These are phyloP conservation scores for Drosophila biarmipes DNA, from an alignment of 1,140 invertebrate species.

Conservation along the genomic window DNA sequence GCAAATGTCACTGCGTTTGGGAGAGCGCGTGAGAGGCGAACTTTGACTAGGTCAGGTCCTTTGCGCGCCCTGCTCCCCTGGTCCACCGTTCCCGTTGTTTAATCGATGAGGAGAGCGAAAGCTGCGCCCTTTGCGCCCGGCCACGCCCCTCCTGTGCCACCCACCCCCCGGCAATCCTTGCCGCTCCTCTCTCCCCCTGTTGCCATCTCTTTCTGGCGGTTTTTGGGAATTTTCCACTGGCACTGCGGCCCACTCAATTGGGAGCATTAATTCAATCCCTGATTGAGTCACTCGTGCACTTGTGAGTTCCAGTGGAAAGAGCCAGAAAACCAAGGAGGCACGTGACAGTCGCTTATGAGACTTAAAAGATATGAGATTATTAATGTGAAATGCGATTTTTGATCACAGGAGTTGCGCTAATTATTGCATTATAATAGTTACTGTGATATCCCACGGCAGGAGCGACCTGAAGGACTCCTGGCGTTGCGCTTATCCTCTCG, in stretches of 20 bases:
- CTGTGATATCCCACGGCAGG: no score
- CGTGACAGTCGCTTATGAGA: neutral
- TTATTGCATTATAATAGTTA: no score
- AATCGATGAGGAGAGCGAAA: slow-evolving; percentile 61
- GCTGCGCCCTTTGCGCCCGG: slow-evolving; percentile 16
- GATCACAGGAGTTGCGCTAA: no score
- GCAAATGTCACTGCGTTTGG: slow-evolving; percentile 3
- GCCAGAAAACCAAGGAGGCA: slow-evolving; percentile 3
- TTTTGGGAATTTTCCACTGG: slow-evolving; percentile 73
- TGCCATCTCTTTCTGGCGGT: slow-evolving; percentile 11
- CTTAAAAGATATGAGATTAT: neutral
- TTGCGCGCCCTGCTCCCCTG: neutral
- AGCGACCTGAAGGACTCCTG: neutral
- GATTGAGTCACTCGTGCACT: slow-evolving; percentile 12
- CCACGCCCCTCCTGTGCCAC: neutral
- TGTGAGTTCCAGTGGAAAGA: slow-evolving; percentile 6
- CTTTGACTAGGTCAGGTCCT: slow-evolving; percentile 67
- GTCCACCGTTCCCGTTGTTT: slow-evolving; percentile 49
- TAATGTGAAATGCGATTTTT: no score
- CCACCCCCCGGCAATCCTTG: neutral
- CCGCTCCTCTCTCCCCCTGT: neutral
- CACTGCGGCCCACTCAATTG: slow-evolving; percentile 26
- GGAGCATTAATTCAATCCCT: slow-evolving; percentile 15
- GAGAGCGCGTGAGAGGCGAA: slow-evolving; percentile 16
- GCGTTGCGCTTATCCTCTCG: slow-evolving; percentile 4